Conservation (phyloP, 2,113 vertebrate genomes). For the Synchiropus splendidus region DNA sequence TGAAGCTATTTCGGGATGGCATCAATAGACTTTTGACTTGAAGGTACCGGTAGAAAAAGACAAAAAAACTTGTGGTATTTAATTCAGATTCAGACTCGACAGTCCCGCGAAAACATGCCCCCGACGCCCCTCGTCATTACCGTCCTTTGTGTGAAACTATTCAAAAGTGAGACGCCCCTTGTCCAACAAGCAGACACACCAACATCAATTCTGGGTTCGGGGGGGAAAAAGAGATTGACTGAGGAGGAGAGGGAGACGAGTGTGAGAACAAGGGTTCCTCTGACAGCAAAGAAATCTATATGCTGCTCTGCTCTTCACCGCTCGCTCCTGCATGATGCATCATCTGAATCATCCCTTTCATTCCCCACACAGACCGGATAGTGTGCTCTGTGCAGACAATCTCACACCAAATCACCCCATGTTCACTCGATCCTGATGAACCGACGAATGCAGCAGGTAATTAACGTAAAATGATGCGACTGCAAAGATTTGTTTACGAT, state of each 20-base stretch:
- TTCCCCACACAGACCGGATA: slow-evolving; percentile 44
- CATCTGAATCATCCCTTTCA: slow-evolving; percentile 62
- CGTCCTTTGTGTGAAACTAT: slow-evolving; percentile 16
- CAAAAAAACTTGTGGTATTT: too few species aligned
- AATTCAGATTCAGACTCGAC: too few species aligned
- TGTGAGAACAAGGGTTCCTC: slow-evolving; percentile 47
- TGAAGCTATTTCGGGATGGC: slow-evolving; percentile 36
- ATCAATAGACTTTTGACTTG: slow-evolving; percentile 25
- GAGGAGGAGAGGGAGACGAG: slow-evolving; percentile 25
- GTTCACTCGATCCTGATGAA: too few species aligned
- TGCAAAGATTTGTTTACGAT: too few species aligned
- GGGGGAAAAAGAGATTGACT: slow-evolving; percentile 25
- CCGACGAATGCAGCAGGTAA: too few species aligned
- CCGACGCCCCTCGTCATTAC: slow-evolving; percentile 47
- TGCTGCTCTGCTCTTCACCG: slow-evolving; percentile 53
- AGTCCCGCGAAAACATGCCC: too few species aligned
- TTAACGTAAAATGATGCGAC: too few species aligned
- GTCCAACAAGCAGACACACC: slow-evolving; percentile 14
- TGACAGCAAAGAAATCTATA: slow-evolving; percentile 55
- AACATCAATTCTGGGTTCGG: slow-evolving; percentile 31
- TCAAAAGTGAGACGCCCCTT: slow-evolving; percentile 23
- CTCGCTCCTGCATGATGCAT: slow-evolving; percentile 51
- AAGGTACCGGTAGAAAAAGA: too few species aligned
- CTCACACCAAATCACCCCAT: too few species aligned
- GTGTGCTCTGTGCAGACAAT: slow-evolving; percentile 25